phyloP scores from a whole-genome alignment of 2,113 vertebrate species.

The Oenanthe oenanthe region DNA sequence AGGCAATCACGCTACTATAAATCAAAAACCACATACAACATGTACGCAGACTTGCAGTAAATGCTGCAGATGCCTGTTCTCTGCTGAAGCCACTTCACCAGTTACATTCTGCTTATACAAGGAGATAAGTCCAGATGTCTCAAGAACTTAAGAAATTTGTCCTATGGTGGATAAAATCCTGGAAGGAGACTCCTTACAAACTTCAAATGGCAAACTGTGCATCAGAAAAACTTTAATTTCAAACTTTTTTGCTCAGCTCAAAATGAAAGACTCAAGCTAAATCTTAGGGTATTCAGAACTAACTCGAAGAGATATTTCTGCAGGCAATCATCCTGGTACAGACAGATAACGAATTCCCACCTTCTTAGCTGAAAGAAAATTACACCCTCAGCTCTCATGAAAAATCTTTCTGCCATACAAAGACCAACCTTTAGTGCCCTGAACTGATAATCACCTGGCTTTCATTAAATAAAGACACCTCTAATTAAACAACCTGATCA shows the following conservation, averaged over 20 bases:
- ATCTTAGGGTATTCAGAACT: constrained; percentile 43
- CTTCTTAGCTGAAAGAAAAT: constrained; percentile 47
- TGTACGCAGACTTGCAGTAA: neutral
- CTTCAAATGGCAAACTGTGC: constrained; percentile 2
- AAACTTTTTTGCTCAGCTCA: constrained; percentile 4
- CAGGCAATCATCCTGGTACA: constrained; percentile 55
- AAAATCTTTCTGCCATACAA: constrained; percentile 45
- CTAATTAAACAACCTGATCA: constrained; percentile 43
- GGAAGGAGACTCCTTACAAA: neutral
- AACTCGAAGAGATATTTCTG: constrained; percentile 39
- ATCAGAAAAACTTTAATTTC: neutral
- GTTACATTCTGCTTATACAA: neutral
- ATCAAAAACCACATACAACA: neutral
- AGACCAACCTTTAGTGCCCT: neutral
- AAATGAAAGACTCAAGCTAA: constrained; percentile 40
- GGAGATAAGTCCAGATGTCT: neutral
- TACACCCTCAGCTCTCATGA: constrained; percentile 23
- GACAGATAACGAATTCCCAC: constrained; percentile 58
- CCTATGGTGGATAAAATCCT: neutral
- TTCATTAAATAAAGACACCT: constrained; percentile 46
- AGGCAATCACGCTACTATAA: neutral
- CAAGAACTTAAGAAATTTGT: neutral
- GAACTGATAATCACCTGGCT: constrained; percentile 32
- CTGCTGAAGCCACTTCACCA: neutral
- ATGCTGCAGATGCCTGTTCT: neutral